These are phyloP conservation scores for Sebastiscus albofasciatus DNA, from an alignment of 2,797 vertebrate species.

Conservation along the genomic window DNA sequence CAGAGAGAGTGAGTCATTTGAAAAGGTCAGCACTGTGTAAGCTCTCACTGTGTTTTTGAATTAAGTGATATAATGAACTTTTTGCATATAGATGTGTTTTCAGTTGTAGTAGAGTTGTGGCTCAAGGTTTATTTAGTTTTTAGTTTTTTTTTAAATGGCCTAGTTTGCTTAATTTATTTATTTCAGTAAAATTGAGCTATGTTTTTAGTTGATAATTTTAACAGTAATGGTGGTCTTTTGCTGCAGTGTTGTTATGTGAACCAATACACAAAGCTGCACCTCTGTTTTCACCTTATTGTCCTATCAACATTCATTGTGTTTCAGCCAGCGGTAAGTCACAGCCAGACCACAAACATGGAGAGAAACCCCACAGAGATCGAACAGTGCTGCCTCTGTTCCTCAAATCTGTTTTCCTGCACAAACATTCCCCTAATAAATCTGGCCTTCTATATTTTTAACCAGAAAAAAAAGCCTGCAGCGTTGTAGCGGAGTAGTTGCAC, in stretches of 20 bases:
- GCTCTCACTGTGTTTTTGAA: slow-evolving; percentile 36
- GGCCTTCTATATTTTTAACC: slow-evolving; percentile 32
- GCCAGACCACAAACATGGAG: slow-evolving; percentile 31
- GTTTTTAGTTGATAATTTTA: slow-evolving; percentile 11
- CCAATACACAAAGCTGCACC: not conserved
- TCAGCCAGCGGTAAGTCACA: slow-evolving; percentile 41
- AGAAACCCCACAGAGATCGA: slow-evolving; percentile 46
- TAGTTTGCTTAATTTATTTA: not conserved
- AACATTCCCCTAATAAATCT: slow-evolving; percentile 50
- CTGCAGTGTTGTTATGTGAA: not conserved
- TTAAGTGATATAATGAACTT: slow-evolving; percentile 38
- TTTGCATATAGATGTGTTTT: slow-evolving; percentile 42
- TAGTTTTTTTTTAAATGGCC: not conserved
- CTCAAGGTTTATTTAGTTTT: not conserved
- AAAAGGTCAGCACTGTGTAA: slow-evolving; percentile 57
- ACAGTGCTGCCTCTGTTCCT: slow-evolving; percentile 45
- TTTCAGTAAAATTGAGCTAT: not conserved
- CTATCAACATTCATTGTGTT: slow-evolving; percentile 45
- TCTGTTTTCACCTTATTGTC: slow-evolving; percentile 14
- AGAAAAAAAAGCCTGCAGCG: slow-evolving; percentile 31
- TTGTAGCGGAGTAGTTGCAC: slow-evolving; percentile 46
- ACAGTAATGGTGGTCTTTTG: not conserved
- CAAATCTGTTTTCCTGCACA: slow-evolving; percentile 47
- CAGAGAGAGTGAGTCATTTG: slow-evolving; percentile 46
- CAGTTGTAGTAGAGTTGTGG: not conserved